These are phyloP conservation scores for Pantala flavescens DNA, from an alignment of 1,140 invertebrate genomes.

Conservation along the genomic window DNA sequence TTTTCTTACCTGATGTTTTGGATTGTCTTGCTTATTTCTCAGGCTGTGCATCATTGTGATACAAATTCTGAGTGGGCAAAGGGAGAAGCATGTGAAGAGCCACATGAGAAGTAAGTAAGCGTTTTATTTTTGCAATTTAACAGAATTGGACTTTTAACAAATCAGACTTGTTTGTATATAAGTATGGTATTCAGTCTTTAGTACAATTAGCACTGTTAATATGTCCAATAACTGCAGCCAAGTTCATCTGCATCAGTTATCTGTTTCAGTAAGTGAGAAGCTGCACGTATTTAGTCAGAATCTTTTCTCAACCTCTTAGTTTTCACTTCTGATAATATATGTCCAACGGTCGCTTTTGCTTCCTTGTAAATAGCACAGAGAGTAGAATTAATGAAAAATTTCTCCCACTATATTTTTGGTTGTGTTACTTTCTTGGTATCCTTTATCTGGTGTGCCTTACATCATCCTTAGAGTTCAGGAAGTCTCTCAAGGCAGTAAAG, in stretches of 20 bases:
- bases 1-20: no score
- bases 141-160: no score
- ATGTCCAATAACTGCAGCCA: no score
- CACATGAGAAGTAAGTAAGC: slow-evolving; percentile 51
- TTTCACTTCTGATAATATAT: background rate
- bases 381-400: background rate
- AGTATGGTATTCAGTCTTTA: no score
- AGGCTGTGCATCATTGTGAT: slow-evolving; percentile 46
- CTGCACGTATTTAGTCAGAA: background rate
- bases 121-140: no score
- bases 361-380: background rate
- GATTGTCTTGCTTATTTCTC: no score
- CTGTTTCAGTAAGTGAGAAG: background rate
- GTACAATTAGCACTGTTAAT: no score
- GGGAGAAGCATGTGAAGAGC: slow-evolving; percentile 40
- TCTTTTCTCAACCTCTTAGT: background rate
- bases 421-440: background rate
- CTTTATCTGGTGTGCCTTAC: background rate
- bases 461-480: background rate
- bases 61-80: slow-evolving; percentile 45
- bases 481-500: background rate
- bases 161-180: no score
- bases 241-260: no score
- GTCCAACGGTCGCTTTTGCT: background rate
- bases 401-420: background rate